phyloP scores from a whole-genome alignment of 2,888 invertebrate genomes.

The Parascotia fuliginaria region DNA sequence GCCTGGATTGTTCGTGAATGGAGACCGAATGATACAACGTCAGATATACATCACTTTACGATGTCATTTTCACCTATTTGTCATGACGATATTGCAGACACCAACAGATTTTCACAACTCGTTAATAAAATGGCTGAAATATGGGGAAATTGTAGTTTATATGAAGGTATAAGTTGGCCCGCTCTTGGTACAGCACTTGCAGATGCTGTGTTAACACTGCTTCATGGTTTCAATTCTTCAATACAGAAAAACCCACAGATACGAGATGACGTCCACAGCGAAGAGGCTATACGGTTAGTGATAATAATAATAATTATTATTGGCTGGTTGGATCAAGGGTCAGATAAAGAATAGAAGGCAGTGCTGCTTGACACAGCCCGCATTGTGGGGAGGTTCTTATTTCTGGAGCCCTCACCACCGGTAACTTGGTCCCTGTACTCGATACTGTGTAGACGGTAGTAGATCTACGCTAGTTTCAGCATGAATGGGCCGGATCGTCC shows the following conservation, averaged over 20 bases:
- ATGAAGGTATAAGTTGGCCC: neutral
- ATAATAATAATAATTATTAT: neutral
- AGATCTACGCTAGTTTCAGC: too few relatives aligned
- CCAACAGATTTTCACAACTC: neutral
- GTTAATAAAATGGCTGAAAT: neutral
- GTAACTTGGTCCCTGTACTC: too few relatives aligned
- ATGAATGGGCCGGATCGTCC: too few relatives aligned
- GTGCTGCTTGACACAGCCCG: too few relatives aligned
- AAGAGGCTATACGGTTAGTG: conserved; percentile 3
- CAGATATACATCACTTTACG: conserved; percentile 1
- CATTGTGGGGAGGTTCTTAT: too few relatives aligned
- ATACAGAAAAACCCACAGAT: conserved; percentile 2
- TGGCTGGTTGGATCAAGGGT: too few relatives aligned
- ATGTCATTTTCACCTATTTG: conserved; percentile 6
- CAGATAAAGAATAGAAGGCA: too few relatives aligned
- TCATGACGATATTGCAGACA: neutral
- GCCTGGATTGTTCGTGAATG: conserved; percentile 13
- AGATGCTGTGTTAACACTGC: conserved; percentile 2
- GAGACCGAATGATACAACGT: neutral
- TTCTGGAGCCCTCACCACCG: too few relatives aligned
- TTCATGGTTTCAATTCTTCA: conserved; percentile 4
- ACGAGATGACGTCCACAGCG: conserved; percentile 5
- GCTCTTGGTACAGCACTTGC: neutral
- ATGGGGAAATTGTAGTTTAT: neutral
- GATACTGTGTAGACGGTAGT: too few relatives aligned